A percentile compares a stretch with the other conserved stretches of the same genome.
Evolutionary conservation across 2,888 invertebrate species (phyloP).

Genomic region (Stenchaetothrips biformis): DNA sequence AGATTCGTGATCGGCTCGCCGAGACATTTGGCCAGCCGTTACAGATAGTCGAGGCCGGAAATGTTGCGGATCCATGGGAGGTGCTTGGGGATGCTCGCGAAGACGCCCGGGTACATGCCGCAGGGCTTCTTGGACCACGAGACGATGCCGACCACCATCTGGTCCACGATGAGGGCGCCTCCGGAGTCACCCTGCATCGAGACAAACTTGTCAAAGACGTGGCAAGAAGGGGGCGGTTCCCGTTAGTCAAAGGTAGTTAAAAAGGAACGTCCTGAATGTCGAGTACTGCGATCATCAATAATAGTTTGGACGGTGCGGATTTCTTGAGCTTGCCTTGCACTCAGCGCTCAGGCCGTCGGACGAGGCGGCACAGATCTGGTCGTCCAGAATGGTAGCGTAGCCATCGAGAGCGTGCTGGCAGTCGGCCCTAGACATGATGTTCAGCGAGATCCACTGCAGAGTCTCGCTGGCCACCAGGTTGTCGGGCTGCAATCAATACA

Average conservation of each 20-base stretch:
- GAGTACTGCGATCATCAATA: no score
- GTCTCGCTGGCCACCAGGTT: neutral
- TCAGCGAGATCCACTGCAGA: neutral
- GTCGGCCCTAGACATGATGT: neutral
- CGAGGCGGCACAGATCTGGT: conserved; percentile 5
- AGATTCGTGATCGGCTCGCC: neutral
- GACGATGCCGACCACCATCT: neutral
- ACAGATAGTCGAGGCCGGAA: neutral
- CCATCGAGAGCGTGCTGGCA: neutral
- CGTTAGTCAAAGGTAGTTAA: no score
- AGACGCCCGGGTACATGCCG: neutral
- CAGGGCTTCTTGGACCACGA: conserved; percentile 11
- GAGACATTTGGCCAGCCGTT: neutral
- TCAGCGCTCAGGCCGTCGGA: neutral
- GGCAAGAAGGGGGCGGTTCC: neutral
- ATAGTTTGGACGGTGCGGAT: no score
- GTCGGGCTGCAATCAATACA: neutral
- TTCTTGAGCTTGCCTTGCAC: conserved; percentile 11
- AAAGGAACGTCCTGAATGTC: no score
- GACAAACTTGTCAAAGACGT: neutral
- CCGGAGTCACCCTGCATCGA: neutral
- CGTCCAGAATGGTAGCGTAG: neutral
- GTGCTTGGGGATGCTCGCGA: neutral
- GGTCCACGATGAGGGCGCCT: neutral
- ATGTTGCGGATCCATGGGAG: neutral